Conservation (phyloP, 1,140 invertebrate species). For the Cryptotermes secundus region DNA sequence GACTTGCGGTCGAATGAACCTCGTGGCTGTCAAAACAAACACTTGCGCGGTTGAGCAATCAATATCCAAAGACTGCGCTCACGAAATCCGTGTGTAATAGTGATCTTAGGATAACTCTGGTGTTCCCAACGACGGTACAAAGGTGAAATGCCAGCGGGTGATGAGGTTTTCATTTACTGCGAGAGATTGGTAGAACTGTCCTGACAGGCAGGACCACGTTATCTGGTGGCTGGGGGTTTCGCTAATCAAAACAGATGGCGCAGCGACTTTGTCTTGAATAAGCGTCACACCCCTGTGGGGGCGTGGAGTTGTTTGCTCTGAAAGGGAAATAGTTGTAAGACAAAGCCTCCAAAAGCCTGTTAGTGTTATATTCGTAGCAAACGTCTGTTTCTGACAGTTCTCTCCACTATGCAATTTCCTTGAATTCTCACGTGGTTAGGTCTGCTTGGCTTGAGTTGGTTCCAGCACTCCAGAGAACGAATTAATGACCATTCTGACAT, state of each 20-base stretch:
- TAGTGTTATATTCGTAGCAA: conserved; percentile 19
- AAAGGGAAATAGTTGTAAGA: not conserved
- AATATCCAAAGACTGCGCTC: not conserved
- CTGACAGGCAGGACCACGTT: not conserved
- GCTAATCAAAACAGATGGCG: conserved; percentile 10
- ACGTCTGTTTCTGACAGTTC: not conserved
- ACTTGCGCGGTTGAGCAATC: no score
- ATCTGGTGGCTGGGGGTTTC: not conserved
- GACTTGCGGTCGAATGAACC: not conserved
- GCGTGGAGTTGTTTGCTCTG: not conserved
- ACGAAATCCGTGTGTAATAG: not conserved
- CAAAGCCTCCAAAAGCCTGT: conserved; percentile 3
- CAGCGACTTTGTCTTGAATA: not conserved
- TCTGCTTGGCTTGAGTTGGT: not conserved
- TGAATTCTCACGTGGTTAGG: conserved; percentile 4
- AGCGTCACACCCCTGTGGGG: not conserved
- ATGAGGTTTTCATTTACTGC: not conserved
- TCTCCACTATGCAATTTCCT: not conserved
- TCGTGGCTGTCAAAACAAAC: not conserved
- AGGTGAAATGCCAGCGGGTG: not conserved
- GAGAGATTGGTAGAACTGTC: not conserved
- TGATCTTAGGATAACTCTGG: not conserved
- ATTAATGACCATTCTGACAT: not conserved
- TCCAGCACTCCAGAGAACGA: not conserved
- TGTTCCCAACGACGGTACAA: not conserved